Evolutionary conservation across 2,888 invertebrate species (phyloP).

Genomic region (Euphydryas editha): DNA sequence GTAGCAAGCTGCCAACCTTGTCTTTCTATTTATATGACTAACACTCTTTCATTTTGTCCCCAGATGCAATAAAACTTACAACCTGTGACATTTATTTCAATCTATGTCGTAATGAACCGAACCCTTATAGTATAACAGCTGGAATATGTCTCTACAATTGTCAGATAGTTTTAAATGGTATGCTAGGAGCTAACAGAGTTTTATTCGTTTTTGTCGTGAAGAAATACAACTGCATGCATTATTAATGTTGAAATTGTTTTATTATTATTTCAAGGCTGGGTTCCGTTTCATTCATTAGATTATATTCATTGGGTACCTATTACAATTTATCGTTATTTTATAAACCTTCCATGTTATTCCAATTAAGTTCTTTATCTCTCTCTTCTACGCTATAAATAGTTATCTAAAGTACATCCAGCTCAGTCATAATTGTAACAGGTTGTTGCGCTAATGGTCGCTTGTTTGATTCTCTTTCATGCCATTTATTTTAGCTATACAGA

Average conservation of each 20-base stretch:
- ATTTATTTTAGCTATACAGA: too few relatives aligned
- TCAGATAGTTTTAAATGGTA: slow-evolving; percentile 47
- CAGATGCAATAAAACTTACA: slow-evolving; percentile 54
- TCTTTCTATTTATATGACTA: slow-evolving; percentile 70
- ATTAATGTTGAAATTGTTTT: slow-evolving; percentile 26
- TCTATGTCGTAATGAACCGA: slow-evolving; percentile 46
- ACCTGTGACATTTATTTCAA: slow-evolving; percentile 53
- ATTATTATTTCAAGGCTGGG: slow-evolving; percentile 25
- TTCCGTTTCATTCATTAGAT: slow-evolving; percentile 32
- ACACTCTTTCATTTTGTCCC: slow-evolving; percentile 51
- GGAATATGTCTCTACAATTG: slow-evolving; percentile 39
- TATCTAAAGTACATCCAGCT: slow-evolving; percentile 5
- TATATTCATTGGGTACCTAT: slow-evolving; percentile 28
- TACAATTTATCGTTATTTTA: slow-evolving; percentile 19
- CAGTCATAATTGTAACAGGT: too few relatives aligned
- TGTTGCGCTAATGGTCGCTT: too few relatives aligned
- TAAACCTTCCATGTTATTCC: slow-evolving; percentile 23
- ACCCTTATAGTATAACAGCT: slow-evolving; percentile 40
- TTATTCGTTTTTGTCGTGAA: slow-evolving; percentile 34
- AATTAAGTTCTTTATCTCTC: slow-evolving; percentile 8
- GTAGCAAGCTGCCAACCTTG: slow-evolving; percentile 78
- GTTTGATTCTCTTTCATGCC: too few relatives aligned
- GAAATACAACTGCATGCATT: slow-evolving; percentile 25
- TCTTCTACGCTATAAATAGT: background rate
- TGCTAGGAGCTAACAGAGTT: slow-evolving; percentile 31